These are phyloP conservation scores for Trissolcus brochymenae DNA, from an alignment of 2,888 invertebrate species.

Conservation along the genomic window DNA sequence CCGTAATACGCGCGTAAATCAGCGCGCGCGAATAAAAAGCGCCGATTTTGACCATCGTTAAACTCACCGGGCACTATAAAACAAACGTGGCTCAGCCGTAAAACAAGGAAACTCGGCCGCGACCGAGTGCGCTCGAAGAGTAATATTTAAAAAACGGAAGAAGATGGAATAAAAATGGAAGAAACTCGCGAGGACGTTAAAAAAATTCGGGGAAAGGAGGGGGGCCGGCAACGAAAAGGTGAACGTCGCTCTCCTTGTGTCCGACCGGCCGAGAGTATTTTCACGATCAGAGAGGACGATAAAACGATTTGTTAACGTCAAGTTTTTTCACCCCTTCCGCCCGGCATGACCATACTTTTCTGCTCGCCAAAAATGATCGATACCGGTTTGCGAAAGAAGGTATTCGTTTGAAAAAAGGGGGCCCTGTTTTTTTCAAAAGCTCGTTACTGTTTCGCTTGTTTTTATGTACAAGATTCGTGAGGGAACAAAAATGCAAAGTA, in stretches of 20 bases:
- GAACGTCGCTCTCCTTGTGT: constrained; percentile 21
- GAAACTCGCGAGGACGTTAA: constrained; percentile 2
- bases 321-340: constrained; percentile 7
- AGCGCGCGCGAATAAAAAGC: constrained; percentile 55
- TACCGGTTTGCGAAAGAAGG: constrained; percentile 13
- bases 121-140: constrained; percentile 17
- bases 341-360: constrained; percentile 22
- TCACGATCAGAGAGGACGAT: constrained; percentile 43
- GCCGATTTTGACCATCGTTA: constrained; percentile 58
- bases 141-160: constrained; percentile 29
- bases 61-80: constrained; percentile 60
- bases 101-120: constrained; percentile 32
- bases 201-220: constrained; percentile 3
- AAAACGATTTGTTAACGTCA: constrained; percentile 54
- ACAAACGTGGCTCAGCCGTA: constrained; percentile 54
- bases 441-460: constrained; percentile 1
- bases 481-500: constrained; percentile 5
- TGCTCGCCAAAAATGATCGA: constrained; percentile 31
- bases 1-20: constrained; percentile 52
- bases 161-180: constrained; percentile 5
- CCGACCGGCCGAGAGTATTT: constrained; percentile 22
- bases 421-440: constrained; percentile 35
- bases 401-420: constrained; percentile 5
- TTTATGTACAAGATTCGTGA: constrained; percentile 7
- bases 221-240: neutral